Base-by-base conservation (phyloP, 2,113 vertebrate genomes). In the Myrmophylax atrothorax region DNA sequence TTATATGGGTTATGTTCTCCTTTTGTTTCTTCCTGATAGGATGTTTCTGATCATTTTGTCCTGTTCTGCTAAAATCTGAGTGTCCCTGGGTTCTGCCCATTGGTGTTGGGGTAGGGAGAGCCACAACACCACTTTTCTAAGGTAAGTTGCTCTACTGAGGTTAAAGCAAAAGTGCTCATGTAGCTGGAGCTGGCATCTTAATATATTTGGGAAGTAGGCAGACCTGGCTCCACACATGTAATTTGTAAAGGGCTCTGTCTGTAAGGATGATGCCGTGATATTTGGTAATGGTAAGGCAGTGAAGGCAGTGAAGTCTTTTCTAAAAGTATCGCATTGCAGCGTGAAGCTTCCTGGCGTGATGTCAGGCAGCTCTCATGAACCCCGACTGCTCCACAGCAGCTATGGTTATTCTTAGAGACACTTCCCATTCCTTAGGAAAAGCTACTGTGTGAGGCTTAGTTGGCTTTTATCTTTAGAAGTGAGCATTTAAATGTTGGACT, bases 401-500 rank as follows among this genome's bases (percentile, higher is more conserved):
- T 74, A 90, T 2, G 9, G 83, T 94, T 95, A 84, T 95, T 96
- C 86, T 88, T 90, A 90, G 60, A 93, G 88, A 58, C 64, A 31
- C 79, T 90, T 96, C 86, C 73, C 58, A 82, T 82, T 95, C 73
- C 96, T 90, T 91, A 92, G 73, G 60, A 96, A 94, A 87, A 89
- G 76, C 96, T 96, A 83, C 88, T 78, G 50, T 63, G 68, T 68
- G 80, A 89, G 68, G 80, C 86, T 92, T 92, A 70, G 68, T 64
- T 93, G 85, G 44, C 80, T 95, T 95, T 96, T 90, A 70, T 96
- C 85, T 94, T 93, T 89, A 79, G 83, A 94, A 94, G 62, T 1
- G 33, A 96, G 74, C 85, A 52, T 94, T 96, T 93, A 96, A 96
- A 90, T 50, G 62, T 87, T 92, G 85, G 80, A 84, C 93, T 95